Percentiles rank a stretch among this genome's conserved stretches.
These are phyloP conservation scores for Lepidurus couesii DNA, from an alignment of 1,140 invertebrate species.

Conservation along the genomic window DNA sequence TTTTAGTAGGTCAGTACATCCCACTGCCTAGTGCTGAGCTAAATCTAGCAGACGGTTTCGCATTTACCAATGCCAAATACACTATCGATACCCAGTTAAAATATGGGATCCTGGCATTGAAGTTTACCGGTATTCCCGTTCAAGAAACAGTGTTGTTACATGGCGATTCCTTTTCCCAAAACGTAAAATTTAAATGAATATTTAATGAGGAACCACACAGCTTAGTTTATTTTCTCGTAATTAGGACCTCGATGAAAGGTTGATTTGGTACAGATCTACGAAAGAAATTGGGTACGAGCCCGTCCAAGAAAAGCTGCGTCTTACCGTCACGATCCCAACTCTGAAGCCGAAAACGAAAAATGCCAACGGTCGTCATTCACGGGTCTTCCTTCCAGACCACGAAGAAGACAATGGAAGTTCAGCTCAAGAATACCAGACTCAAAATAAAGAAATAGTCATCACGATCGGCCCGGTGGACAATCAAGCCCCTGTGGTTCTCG, in stretches of 20 bases:
- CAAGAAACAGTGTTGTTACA: conserved; percentile 1
- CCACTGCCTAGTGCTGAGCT: background rate
- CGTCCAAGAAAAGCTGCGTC: background rate
- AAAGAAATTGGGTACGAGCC: conserved; percentile 25
- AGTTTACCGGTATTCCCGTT: background rate
- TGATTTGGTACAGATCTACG: background rate
- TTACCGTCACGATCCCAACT: conserved; percentile 4
- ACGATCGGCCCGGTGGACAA: conserved; percentile 31
- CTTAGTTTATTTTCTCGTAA: background rate
- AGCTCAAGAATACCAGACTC: background rate
- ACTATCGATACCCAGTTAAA: background rate
- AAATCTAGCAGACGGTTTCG: background rate
- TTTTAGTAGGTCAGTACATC: background rate
- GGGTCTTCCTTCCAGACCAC: background rate
- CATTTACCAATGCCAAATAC: background rate
- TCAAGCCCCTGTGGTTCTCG: conserved; percentile 26
- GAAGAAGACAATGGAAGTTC: background rate
- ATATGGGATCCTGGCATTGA: background rate
- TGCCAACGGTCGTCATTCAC: background rate
- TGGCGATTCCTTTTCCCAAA: conserved; percentile 12
- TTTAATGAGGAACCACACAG: background rate
- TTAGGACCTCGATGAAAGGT: conserved; percentile 20
- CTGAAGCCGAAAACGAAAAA: background rate
- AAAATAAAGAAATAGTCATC: conserved; percentile 14
- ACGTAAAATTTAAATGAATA: conserved; percentile 1